Percentiles rank a stretch among this genome's conserved stretches.
Conservation (phyloP, 2,113 vertebrate species). For the Cyphomyrus plagiostoma region DNA sequence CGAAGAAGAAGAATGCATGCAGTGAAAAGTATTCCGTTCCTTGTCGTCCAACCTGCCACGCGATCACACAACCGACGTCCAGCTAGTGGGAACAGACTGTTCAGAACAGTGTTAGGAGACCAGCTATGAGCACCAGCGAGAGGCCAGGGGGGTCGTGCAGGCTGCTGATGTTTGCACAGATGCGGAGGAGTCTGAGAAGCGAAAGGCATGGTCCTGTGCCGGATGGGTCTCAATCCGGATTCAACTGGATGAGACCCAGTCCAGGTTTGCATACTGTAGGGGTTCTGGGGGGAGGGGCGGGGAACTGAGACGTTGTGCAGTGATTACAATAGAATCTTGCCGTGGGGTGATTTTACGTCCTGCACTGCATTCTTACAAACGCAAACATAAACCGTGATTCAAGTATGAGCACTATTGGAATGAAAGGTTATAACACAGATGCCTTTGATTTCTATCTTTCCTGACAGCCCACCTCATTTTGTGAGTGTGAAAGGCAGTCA, state of each 20-base stretch:
- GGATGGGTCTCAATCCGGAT: neutral
- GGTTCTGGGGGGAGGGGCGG: neutral
- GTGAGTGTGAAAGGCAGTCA: neutral
- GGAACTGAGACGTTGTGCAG: neutral
- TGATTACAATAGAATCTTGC: neutral
- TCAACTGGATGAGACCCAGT: neutral
- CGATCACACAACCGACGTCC: neutral
- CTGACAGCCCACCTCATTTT: neutral
- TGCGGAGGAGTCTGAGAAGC: neutral
- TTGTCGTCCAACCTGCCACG: neutral
- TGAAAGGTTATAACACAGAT: neutral
- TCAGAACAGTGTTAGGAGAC: neutral
- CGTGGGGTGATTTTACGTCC: neutral
- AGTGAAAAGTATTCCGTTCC: constrained; percentile 1
- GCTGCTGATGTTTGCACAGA: constrained; percentile 15
- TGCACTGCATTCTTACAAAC: constrained; percentile 1
- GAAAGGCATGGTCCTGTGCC: neutral
- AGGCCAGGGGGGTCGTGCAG: neutral
- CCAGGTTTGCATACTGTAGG: neutral
- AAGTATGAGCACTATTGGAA: neutral
- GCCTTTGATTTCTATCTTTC: neutral
- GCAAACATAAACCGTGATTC: neutral
- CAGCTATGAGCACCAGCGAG: neutral
- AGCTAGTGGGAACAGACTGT: constrained; percentile 6
- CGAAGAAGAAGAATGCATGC: neutral